A percentile compares a stretch with the other conserved stretches of the same genome.
phyloP scores from a whole-genome alignment of 53 echinoderm and acorn worm genomes.

The Pentamera pediparva region DNA sequence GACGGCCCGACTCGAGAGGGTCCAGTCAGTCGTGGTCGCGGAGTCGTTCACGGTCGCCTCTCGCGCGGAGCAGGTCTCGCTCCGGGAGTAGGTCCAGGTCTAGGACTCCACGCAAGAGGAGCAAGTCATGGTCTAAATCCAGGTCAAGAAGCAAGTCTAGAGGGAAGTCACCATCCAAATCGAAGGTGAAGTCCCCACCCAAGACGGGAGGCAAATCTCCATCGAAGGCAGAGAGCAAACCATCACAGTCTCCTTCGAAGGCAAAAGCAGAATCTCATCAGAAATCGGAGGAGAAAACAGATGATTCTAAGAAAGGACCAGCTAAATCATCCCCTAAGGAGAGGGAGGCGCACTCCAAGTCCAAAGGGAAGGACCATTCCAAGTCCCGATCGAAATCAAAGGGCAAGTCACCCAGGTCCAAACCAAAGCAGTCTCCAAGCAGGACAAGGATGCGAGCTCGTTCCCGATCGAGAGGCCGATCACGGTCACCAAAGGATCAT shows the following conservation, averaged over 20 bases:
- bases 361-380: neutral
- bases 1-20: conserved; percentile 37
- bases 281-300: neutral
- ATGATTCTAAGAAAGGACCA: neutral
- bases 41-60: conserved; percentile 47
- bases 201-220: conserved; percentile 13
- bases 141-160: conserved; percentile 2
- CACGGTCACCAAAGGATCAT: neutral
- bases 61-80: conserved; percentile 45
- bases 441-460: neutral
- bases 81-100: conserved; percentile 50
- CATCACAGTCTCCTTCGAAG: no score
- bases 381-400: conserved; percentile 30
- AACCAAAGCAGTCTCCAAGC: conserved; percentile 11
- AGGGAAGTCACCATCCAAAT: conserved; percentile 16
- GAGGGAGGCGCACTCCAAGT: conserved; percentile 10
- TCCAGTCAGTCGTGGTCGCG: conserved; percentile 49
- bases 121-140: conserved; percentile 25
- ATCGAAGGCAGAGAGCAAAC: no score
- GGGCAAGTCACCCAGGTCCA: conserved; percentile 11
- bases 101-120: conserved; percentile 20
- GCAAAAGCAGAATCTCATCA: neutral
- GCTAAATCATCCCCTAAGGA: neutral
- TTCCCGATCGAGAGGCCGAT: conserved; percentile 17
- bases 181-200: neutral